These are phyloP conservation scores for Phortica variegata DNA, from an alignment of 1,140 invertebrate species.

Conservation along the genomic window DNA sequence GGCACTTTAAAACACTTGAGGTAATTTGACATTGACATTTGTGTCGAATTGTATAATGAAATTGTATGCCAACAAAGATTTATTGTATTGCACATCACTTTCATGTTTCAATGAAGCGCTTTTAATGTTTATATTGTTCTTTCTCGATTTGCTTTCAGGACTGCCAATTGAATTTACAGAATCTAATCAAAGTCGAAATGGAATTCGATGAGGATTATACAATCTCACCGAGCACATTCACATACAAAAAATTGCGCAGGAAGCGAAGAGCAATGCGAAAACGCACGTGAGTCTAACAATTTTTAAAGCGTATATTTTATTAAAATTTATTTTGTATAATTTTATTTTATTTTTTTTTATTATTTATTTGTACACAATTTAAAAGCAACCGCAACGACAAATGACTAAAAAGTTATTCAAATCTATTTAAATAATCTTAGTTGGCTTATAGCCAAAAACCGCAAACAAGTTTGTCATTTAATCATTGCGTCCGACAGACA, in stretches of 20 bases:
- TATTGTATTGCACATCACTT: not conserved
- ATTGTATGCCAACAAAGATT: not conserved
- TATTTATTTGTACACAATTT: too few relatives aligned
- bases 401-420: too few relatives aligned
- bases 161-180: conserved; percentile 55
- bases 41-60: not conserved
- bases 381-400: too few relatives aligned
- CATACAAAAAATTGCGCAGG: conserved; percentile 51
- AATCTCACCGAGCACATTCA: conserved; percentile 54
- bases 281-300: conserved; percentile 32
- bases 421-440: too few relatives aligned
- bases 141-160: conserved; percentile 26
- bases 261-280: conserved; percentile 48
- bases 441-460: too few relatives aligned
- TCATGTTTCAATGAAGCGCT: not conserved
- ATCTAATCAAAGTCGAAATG: conserved; percentile 51
- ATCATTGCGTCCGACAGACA: too few relatives aligned
- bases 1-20: conserved; percentile 54
- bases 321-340: too few relatives aligned
- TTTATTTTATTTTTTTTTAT: too few relatives aligned
- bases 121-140: not conserved
- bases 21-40: conserved; percentile 11
- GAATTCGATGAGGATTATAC: conserved; percentile 57
- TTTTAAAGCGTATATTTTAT: not conserved
- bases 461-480: too few relatives aligned